Evolutionary conservation across 2,113 vertebrate genomes (phyloP), one percentile per base, ranked within the genome.

Genomic region (Sinocyclocheilus rhinocerous): DNA sequence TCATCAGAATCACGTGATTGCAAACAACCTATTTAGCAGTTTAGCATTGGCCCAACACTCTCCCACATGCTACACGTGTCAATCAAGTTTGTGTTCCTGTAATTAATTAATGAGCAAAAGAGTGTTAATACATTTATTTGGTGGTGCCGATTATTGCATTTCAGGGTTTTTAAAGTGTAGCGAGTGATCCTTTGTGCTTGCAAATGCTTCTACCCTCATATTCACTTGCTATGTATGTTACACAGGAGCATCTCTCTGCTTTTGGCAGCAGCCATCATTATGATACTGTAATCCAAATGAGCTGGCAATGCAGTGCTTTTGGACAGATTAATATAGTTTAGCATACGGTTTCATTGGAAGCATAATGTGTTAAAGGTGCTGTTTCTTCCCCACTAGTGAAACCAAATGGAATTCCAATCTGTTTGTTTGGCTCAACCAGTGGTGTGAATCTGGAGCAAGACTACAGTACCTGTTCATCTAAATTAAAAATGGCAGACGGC

Each of bases 261-360:
- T 84, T 90, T 91, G 90, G 88, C 73, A 72, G 67, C 61, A 65
- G 86, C 87, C 88, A 91, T 75, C 29, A 20, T 26, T 33, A 88
- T 78, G 55, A 92, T 83, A 86, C 88, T 85, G 82, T 79, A 90
- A 86, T 90, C 87, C 61, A 87, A 88, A 85, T 86, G 48, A 87
- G 42, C 81, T 88, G 88, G 87, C 88, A 89, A 45, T 24, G 12
- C n/a, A 70, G 3, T 73, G 55, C 86, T 84, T 87, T 89, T 91
- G 89, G 88, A 86, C 78, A 59, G 55, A 72, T 83, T 55, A 76
- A 87, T 78, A 75, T 55, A 76, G 83, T 84, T 81, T 75, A 87
- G 15, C 59, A 50, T 73, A 76, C 22, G 15, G 57, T 48, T 83
- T 82, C 48, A 78, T 77, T 79, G 48, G 65, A 87, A 83, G 55